Base-by-base conservation (phyloP, 2,888 invertebrate genomes). In the Agrotis ipsilon region DNA sequence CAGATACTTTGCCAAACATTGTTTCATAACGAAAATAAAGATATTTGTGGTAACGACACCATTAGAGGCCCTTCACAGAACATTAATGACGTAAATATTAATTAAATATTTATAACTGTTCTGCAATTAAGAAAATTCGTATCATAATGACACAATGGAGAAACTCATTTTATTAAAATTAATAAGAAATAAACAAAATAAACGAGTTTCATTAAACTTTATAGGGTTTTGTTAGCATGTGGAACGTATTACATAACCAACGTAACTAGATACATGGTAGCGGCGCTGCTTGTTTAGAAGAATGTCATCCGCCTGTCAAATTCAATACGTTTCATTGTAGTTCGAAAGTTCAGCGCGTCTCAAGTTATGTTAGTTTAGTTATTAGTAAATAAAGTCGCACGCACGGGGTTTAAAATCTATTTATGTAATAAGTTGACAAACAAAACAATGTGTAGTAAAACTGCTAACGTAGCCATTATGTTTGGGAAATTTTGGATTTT, bases 131-230 rank as follows among this genome's bases (percentile, higher is more conserved):
- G 11, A 32, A 18, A n/a, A 11, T 27, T 43, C 14, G 11, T 43
- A 2, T 21, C 48, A 21, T 43, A 73, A 55, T 58, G 24, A 21
- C 54, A 55, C 55, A 73, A 55, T 67, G 19, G 51, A 16, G 24
- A 68, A 68, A 57, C 39, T 18, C 39, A 11, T 11, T 11, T 39
- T 39, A 11, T 39, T 39, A 11, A 11, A 39, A 39, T 39, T 39
- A 39, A 39, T 39, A 39, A 11, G 39, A 39, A 39, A 39, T 39
- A 39, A 11, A 39, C 39, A 39, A 39, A n/a, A 39, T 9, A 9
- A 39, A 39, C 39, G 9, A 11, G 39, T 2, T 2, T 39, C 39
- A 39, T 57, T 46, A 75, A 51, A 1, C 2, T 71, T 64, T 48
- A 55, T 55, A 18, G 16, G 64, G 21, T 5, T 64, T 64, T 74